Percentiles rank a stretch among this genome's conserved stretches.
Conservation (phyloP, 92 coral and sea anemone genomes). For the Pocillopora meandrina region DNA sequence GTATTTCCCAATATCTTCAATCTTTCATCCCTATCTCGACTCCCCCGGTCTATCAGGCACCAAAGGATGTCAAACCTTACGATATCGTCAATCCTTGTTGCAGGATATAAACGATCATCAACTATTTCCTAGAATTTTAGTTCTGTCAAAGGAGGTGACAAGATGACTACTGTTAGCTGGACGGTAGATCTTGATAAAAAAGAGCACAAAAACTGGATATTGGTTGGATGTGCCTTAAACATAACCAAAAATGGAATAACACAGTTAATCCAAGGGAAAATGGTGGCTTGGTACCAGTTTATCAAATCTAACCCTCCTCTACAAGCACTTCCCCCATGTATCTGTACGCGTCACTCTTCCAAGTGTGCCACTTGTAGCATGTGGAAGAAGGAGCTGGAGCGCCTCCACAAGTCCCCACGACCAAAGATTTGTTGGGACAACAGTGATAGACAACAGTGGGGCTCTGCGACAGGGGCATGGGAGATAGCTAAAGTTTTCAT, state of each 20-base stretch:
- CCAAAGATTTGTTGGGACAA: constrained; percentile 71
- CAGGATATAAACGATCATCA: neutral
- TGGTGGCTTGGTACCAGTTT: constrained; percentile 53
- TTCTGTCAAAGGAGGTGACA: neutral
- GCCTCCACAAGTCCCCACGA: constrained; percentile 40
- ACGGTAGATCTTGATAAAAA: constrained; percentile 49
- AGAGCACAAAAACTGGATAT: constrained; percentile 79
- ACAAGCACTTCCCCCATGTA: constrained; percentile 45
- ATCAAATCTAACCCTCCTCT: constrained; percentile 43
- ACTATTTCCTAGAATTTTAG: neutral
- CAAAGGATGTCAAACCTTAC: too few species aligned
- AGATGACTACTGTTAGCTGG: constrained; percentile 10
- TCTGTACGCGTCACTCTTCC: constrained; percentile 29
- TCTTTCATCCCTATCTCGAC: too few species aligned
- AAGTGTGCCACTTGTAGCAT: constrained; percentile 35
- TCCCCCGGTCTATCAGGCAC: too few species aligned
- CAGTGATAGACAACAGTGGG: constrained; percentile 76
- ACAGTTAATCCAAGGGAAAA: constrained; percentile 46
- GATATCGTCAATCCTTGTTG: too few species aligned
- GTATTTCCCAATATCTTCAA: too few species aligned
- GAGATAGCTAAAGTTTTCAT: constrained; percentile 85
- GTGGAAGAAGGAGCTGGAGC: constrained; percentile 67
- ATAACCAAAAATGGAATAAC: constrained; percentile 57
- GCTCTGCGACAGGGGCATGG: constrained; percentile 79
- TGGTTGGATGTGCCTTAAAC: constrained; percentile 73